Evolutionary conservation across 1,140 invertebrate species (phyloP).

Genomic region (Drosophila takahashii): DNA sequence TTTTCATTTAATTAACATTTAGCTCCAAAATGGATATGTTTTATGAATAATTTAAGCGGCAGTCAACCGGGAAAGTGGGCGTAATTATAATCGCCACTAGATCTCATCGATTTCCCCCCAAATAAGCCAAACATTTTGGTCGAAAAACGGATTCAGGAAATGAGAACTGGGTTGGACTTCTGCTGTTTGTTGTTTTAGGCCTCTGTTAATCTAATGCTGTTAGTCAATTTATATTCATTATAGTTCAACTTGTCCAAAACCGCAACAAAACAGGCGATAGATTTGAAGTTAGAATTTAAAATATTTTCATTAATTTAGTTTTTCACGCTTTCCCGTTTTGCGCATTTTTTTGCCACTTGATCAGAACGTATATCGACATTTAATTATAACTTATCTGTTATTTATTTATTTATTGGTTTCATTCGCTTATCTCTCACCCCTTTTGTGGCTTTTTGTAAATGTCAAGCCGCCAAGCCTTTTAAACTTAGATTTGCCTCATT

Average conservation of each 20-base stretch:
- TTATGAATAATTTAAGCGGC: conserved; percentile 67
- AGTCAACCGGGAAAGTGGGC: conserved; percentile 2
- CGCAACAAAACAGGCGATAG: conserved; percentile 4
- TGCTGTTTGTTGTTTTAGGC: conserved; percentile 34
- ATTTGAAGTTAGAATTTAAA: conserved; percentile 19
- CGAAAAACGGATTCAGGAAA: conserved; percentile 11
- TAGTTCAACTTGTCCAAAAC: conserved; percentile 20
- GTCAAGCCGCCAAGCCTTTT: conserved; percentile 51
- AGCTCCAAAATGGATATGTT: conserved; percentile 49
- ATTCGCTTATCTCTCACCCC: background rate
- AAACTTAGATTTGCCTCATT: conserved; percentile 47
- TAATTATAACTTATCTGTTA: conserved; percentile 75
- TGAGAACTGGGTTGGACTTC: conserved; percentile 3
- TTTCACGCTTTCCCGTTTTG: conserved; percentile 12
- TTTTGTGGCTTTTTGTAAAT: conserved; percentile 50
- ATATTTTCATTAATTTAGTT: conserved; percentile 34
- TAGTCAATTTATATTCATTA: conserved; percentile 78
- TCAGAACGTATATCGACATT: conserved; percentile 67
- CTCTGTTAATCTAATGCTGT: conserved; percentile 72
- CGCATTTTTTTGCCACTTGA: conserved; percentile 36
- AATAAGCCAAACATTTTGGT: background rate
- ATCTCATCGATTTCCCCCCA: conserved; percentile 23
- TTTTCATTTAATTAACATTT: conserved; percentile 77
- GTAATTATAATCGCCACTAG: conserved; percentile 22
- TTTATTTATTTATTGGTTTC: conserved; percentile 57